Evolutionary conservation across 2,113 vertebrate species (phyloP), one percentile per base, ranked within the genome.

Genomic region (Beaufortia kweichowensis): DNA sequence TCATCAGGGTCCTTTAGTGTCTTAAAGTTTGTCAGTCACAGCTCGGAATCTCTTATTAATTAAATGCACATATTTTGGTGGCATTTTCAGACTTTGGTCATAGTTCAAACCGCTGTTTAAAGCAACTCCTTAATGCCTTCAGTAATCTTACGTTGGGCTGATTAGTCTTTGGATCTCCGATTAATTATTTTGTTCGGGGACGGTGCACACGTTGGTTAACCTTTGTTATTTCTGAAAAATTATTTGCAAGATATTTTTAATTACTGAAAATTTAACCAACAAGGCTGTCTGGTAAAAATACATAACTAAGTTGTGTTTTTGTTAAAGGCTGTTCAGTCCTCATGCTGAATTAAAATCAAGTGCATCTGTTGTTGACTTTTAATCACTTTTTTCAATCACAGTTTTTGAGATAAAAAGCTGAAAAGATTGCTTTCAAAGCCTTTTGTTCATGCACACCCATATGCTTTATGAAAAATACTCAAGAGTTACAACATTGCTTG

Each of bases 11-110:
- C 83, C 83, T 80, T 83, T 53, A 84, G 87, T 85, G 85, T 87
- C 88, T 87, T 85, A 86, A 90, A 88, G 86, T 77, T 75, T 85
- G 79, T 79, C 86, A 88, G 64, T 82, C 43, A 73, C 6, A 83
- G 86, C 86, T 82, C 86, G 76, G 87, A 86, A 87, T 87, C 81
- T 78, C 79, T 81, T 77, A 72, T 87, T 90, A 90, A 91, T 90
- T 85, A 90, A 78, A 91, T 91, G 88, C 81, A 91, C 89, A 91
- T 91, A 91, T 91, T 92, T 73, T 88, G 88, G 69, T 85, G 84
- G 80, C 87, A 83, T 88, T 88, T 87, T 85, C 79, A 65, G 83
- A 83, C 87, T 81, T 82, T 79, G 77, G 82, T 84, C 81, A 85
- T 60, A 63, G 60, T 86, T 84, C 81, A 85, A 84, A 86, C 81